phyloP scores from a whole-genome alignment of 2,888 invertebrate species.

The Drosophila tripunctata region DNA sequence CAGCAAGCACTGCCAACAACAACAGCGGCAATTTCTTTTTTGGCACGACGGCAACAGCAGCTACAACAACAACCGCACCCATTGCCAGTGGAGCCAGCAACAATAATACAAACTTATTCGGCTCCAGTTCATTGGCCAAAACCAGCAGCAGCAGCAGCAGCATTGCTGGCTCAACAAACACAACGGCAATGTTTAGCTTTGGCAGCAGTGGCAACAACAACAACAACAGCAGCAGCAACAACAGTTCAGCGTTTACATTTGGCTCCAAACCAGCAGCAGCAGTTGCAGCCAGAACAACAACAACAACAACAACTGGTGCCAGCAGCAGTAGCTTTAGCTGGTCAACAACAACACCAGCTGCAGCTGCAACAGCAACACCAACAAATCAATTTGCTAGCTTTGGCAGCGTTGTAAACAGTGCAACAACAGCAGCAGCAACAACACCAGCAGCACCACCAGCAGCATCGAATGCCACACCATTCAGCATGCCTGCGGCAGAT shows the following conservation, averaged over 20 bases:
- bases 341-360: not conserved
- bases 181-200: conserved; percentile 12
- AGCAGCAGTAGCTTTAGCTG: too few species aligned
- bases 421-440: conserved; percentile 12
- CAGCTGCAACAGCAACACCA: conserved; percentile 2
- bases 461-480: too few species aligned
- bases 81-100: not conserved
- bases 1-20: conserved; percentile 12
- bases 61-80: not conserved
- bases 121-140: conserved; percentile 7
- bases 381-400: conserved; percentile 9
- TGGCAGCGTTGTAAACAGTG: conserved; percentile 7
- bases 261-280: conserved; percentile 11
- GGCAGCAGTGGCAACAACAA: conserved; percentile 23
- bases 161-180: not conserved
- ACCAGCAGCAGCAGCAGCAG: conserved; percentile 15
- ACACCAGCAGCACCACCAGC: conserved; percentile 11
- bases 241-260: conserved; percentile 12
- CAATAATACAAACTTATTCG: not conserved
- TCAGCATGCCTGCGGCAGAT: conserved; percentile 14
- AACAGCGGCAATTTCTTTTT: too few species aligned
- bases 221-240: conserved; percentile 4
- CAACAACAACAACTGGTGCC: not conserved
- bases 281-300: not conserved
- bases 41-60: not conserved